A percentile compares a stretch with the other conserved stretches of the same genome.
phyloP scores from a whole-genome alignment of 2,797 vertebrate species.

The Sebastes itinus region DNA sequence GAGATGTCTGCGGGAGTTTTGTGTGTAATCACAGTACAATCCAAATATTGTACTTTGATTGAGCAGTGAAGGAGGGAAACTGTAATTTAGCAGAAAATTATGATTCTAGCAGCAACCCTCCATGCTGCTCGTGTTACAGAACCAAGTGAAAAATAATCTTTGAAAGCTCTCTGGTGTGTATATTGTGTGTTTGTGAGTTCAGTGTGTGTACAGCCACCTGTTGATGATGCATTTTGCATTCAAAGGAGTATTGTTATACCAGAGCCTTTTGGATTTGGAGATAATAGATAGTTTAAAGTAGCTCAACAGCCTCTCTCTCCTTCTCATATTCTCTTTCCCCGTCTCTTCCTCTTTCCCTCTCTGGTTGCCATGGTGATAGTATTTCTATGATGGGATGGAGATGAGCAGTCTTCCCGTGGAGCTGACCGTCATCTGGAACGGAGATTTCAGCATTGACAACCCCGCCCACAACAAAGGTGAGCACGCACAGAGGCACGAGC shows the following conservation, averaged over 20 bases:
- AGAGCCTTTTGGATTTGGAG: slow-evolving; percentile 29
- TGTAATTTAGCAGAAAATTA: slow-evolving; percentile 71
- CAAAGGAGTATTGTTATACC: slow-evolving; percentile 14
- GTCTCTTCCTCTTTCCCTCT: slow-evolving; percentile 40
- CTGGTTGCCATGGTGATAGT: slow-evolving; percentile 84
- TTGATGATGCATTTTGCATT: slow-evolving; percentile 43
- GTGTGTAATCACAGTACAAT: slow-evolving; percentile 64
- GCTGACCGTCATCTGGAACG: slow-evolving; percentile 97
- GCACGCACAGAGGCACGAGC: background rate
- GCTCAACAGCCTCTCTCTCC: slow-evolving; percentile 15
- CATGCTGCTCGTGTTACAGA: slow-evolving; percentile 45
- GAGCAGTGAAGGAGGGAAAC: slow-evolving; percentile 65
- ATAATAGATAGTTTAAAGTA: slow-evolving; percentile 56
- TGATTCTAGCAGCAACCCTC: slow-evolving; percentile 57
- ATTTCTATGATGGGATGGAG: slow-evolving; percentile 97
- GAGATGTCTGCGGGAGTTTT: slow-evolving; percentile 42
- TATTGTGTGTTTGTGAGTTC: background rate
- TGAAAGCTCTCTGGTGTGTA: slow-evolving; percentile 68
- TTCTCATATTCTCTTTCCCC: slow-evolving; percentile 13
- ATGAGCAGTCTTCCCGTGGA: slow-evolving; percentile 97
- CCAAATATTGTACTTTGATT: slow-evolving; percentile 76
- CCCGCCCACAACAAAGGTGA: slow-evolving; percentile 97
- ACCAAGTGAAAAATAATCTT: slow-evolving; percentile 50
- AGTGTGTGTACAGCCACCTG: slow-evolving; percentile 45
- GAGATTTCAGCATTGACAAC: slow-evolving; percentile 99